Evolutionary conservation across 2,888 invertebrate genomes (phyloP), one percentile per base, ranked within the genome.

Genomic region (Agriopis leucophaearia): DNA sequence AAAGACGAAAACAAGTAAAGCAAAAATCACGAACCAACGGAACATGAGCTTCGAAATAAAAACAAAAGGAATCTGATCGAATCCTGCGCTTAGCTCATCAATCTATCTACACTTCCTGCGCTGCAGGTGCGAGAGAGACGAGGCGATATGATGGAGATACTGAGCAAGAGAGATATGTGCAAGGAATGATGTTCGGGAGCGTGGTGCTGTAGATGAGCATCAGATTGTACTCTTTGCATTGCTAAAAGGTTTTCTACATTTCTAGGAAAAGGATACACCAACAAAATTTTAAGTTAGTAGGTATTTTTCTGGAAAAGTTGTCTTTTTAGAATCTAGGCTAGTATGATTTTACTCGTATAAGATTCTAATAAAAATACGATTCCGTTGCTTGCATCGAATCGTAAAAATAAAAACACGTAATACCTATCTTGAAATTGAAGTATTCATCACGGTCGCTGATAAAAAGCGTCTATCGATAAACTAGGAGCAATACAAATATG

Each of bases 61-160:
- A 69, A 42, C 64, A 57, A 6, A 27, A 18, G 4, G 63, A 57
- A 16, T 59, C 67, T 38, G 59, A 67, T 69, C 60, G 65, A 57
- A 67, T 61, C 51, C 59, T 45, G 73, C 77, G 87, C 84, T 88
- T 88, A 88, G 87, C 88, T 90, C 90, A 90, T 91, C 90, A 89
- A 89, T 89, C 89, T 87, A 81, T 85, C 81, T 75, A 72, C 83
- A 86, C 86, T 89, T 91, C 90, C 90, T 89, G 86, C 79, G 86
- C 75, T 76, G 80, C 78, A 77, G 71, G 82, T 77, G 80, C 70
- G 86, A 86, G 73, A 44, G 83, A 74, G 87, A 86, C 16, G 66
- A 74, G 40, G 10, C 35, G 66, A 78, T 64, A 27, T 40, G 15
- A 12, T 16, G 54, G 54, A 18, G 16, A 18, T 13, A 48, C 12